Evolutionary conservation across 2,113 vertebrate genomes (phyloP).

Genomic region (Fukomys damarensis): DNA sequence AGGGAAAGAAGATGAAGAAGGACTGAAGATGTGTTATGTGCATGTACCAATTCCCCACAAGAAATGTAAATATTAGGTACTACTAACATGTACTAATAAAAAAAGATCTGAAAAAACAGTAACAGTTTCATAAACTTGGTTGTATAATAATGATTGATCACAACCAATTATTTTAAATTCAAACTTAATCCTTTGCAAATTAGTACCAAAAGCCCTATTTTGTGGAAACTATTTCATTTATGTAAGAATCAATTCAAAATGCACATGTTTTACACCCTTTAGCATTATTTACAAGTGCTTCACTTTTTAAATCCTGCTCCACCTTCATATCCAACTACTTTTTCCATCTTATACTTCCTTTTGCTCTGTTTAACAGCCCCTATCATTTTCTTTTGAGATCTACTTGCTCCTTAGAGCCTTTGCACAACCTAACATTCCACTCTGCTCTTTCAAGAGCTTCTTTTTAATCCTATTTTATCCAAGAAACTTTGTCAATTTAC

Average conservation of each 20-base stretch:
- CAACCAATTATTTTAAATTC: constrained; percentile 1
- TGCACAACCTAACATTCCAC: neutral
- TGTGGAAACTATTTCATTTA: neutral
- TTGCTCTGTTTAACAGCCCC: neutral
- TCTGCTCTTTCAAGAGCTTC: neutral
- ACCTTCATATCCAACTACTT: neutral
- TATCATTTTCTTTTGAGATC: neutral
- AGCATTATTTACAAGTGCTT: neutral
- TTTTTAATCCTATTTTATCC: constrained; percentile 16
- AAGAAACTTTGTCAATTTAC: constrained; percentile 34
- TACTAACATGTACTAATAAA: neutral
- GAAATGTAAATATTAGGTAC: neutral
- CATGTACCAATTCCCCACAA: neutral
- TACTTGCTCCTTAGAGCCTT: neutral
- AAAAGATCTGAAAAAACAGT: neutral
- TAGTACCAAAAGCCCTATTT: neutral
- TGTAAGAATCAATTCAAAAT: neutral
- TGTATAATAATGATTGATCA: neutral
- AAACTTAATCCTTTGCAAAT: constrained; percentile 32
- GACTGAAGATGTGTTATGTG: neutral
- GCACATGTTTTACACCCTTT: neutral
- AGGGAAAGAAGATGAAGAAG: neutral
- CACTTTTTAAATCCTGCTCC: neutral
- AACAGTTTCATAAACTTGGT: neutral
- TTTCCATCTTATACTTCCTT: neutral